A percentile compares a stretch with the other conserved stretches of the same genome.
These are phyloP conservation scores for Empidonax alnorum DNA, from an alignment of 2,113 vertebrate species.

Conservation along the genomic window DNA sequence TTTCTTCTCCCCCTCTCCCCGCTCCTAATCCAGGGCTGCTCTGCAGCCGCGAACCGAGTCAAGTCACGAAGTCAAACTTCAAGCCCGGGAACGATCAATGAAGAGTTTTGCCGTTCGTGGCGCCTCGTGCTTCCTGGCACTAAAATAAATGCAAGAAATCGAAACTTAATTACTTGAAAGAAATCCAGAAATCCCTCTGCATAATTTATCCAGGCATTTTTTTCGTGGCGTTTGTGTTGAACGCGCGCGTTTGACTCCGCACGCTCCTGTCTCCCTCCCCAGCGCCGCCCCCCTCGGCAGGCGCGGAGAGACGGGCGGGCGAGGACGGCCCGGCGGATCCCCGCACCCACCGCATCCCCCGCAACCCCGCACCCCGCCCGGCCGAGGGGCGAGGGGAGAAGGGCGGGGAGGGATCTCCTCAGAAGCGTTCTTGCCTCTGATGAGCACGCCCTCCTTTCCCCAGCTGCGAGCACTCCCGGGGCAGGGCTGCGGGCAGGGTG, in stretches of 20 bases:
- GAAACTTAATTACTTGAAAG: conserved; percentile 85
- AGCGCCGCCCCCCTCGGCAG: neutral
- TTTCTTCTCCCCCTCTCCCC: neutral
- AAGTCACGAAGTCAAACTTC: conserved; percentile 75
- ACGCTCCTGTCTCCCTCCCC: neutral
- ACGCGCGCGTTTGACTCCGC: conserved; percentile 20
- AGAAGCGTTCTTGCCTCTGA: neutral
- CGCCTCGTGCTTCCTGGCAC: conserved; percentile 75
- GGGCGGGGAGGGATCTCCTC: fast-evolving
- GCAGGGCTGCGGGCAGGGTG: neutral
- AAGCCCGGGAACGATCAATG: conserved; percentile 73
- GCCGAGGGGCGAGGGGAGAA: neutral
- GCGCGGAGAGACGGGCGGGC: neutral
- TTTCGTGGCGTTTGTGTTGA: conserved; percentile 53
- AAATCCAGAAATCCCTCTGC: conserved; percentile 82
- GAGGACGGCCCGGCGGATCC: neutral
- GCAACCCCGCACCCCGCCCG: fast-evolving
- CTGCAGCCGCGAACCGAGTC: conserved; percentile 61
- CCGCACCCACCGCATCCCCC: fast-evolving
- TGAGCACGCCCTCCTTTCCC: neutral
- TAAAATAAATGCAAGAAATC: conserved; percentile 81
- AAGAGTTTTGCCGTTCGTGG: conserved; percentile 67
- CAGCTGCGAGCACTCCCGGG: neutral
- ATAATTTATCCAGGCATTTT: conserved; percentile 74
- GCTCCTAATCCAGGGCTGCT: neutral